Evolutionary conservation across 1,140 invertebrate genomes (phyloP), one percentile per base, ranked within the genome.

Genomic region (Hylaeus volcanicus): DNA sequence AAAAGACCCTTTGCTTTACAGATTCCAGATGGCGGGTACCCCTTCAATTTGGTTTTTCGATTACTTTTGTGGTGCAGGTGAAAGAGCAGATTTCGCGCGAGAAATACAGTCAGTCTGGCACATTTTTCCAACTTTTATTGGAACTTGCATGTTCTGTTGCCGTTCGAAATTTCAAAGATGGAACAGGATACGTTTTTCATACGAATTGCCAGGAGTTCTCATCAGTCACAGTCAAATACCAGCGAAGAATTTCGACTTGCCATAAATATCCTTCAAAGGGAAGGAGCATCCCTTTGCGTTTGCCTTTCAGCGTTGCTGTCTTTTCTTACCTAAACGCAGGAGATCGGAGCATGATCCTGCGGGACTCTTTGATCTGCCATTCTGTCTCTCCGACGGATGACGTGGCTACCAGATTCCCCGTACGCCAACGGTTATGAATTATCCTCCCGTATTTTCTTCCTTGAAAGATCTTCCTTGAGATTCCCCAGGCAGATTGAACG

Each of bases 351-450:
- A 63, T 58, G 82, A 76, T 66, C 66, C 74, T 70, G 70, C 65
- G 69, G 58, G 43, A 39, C 70, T 76, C 87, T 90, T 90, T 90
- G 89, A 90, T 90, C 83, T 89, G 43, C 51, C 74, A 90, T 90
- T 89, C 88, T 71, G 81, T 89, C 81, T 89, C 82, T 56, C 11
- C 66, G 41, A 5, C 37, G 66, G 68, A 41, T 78, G 71, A 75
- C 73, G 43, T 63, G 63, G 56, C 61, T 66, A 41, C 41, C 63
- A 41, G 37, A 63, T 56, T 63, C 48, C 74, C 11, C 41, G 3
- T 63, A 45, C 53, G 39, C 56, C n/a, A 2, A 6, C 51, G 84
- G 78, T 85, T 85, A 85, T 85, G 84, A 85, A 81, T 85, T 81
- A 85, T 85, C 84, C 56, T 69, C 69, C 51, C 11, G 69, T 56